These are phyloP conservation scores for Peromyscus nudipes DNA, from an alignment of 2,797 vertebrate genomes.

Conservation along the genomic window DNA sequence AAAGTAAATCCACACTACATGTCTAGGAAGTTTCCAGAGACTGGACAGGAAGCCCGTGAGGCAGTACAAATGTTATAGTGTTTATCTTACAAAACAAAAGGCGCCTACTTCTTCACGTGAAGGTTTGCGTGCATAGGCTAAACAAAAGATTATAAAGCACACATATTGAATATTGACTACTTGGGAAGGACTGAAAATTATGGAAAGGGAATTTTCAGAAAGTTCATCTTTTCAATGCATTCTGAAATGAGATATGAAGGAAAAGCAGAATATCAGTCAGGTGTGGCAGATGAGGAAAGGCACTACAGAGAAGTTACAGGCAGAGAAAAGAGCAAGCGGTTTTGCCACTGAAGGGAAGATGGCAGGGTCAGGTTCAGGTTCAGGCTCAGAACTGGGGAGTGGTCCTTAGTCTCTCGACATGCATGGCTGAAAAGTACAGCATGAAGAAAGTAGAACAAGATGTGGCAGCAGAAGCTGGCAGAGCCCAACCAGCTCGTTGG, in stretches of 20 bases:
- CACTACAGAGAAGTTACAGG: no score
- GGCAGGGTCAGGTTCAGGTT: neutral
- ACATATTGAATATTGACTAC: neutral
- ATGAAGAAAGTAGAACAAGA: neutral
- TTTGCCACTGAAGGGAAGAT: neutral
- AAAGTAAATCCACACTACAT: neutral
- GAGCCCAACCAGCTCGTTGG: neutral
- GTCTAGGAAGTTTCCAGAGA: neutral
- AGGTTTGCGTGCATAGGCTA: neutral
- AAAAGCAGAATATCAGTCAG: neutral
- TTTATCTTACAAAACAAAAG: constrained; percentile 25
- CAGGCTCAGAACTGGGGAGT: neutral
- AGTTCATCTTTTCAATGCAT: neutral
- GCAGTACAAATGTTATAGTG: neutral
- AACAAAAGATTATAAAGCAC: neutral
- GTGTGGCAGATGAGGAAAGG: neutral
- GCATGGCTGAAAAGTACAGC: neutral
- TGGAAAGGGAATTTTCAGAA: neutral
- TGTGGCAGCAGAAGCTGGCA: neutral
- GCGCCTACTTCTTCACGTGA: neutral
- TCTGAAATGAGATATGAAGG: neutral
- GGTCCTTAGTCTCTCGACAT: neutral
- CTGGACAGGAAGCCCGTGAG: neutral
- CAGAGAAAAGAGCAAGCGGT: neutral
- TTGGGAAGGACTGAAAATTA: neutral